Evolutionary conservation across 2,888 invertebrate species (phyloP).

Genomic region (Phaonia tiefii): DNA sequence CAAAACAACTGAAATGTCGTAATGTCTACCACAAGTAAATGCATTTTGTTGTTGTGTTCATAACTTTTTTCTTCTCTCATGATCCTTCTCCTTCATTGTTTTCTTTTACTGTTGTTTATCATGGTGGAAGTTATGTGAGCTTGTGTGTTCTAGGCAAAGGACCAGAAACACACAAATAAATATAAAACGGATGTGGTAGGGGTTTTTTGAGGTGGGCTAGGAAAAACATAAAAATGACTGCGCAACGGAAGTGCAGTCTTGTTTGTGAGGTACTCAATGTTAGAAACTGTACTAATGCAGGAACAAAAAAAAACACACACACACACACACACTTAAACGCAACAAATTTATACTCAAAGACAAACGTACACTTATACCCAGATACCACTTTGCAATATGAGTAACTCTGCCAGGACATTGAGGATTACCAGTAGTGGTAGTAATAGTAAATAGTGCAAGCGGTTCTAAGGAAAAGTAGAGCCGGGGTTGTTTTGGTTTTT

Average conservation of each 20-base stretch:
- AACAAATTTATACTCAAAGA: not conserved
- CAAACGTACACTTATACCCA: too few species aligned
- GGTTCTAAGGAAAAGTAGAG: not conserved
- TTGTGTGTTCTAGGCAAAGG: constrained; percentile 21
- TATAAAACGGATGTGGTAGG: constrained; percentile 50
- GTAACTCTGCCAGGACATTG: not conserved
- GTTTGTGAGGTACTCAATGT: constrained; percentile 49
- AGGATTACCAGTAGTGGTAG: not conserved
- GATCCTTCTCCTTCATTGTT: constrained; percentile 7
- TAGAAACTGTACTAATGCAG: constrained; percentile 36
- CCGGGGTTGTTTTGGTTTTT: not conserved
- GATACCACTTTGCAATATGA: too few species aligned
- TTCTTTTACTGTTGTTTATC: not conserved
- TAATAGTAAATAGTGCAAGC: not conserved
- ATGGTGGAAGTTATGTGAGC: not conserved
- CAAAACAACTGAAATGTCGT: constrained; percentile 17
- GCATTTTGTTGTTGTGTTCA: constrained; percentile 46
- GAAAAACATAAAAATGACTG: constrained; percentile 55
- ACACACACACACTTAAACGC: not conserved
- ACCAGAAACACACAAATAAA: constrained; percentile 49
- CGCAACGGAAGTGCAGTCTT: constrained; percentile 64
- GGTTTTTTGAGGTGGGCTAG: not conserved
- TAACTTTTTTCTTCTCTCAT: constrained; percentile 11
- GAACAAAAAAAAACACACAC: not conserved
- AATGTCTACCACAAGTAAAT: constrained; percentile 43